Conservation (phyloP, 1,140 invertebrate genomes). For the Cylas formicarius region DNA sequence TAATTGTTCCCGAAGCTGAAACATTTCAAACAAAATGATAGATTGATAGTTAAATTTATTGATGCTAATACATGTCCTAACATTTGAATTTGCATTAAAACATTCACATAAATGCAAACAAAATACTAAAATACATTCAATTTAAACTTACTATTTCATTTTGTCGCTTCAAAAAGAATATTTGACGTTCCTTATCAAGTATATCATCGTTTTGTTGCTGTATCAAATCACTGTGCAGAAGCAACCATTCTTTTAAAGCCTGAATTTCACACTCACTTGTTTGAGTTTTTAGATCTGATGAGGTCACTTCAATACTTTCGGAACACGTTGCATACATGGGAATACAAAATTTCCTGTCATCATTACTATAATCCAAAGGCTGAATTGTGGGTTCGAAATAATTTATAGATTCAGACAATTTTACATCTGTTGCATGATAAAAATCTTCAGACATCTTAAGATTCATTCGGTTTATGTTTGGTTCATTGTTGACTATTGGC, state of each 20-base stretch:
- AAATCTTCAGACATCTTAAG: no score
- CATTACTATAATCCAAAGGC: no score
- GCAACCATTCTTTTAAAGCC: constrained; percentile 56
- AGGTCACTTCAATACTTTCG: constrained; percentile 23
- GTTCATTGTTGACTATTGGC: no score
- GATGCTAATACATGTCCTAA: no score
- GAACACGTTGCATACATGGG: constrained; percentile 34
- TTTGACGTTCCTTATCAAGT: constrained; percentile 57
- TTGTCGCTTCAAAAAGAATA: constrained; percentile 54
- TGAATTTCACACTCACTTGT: constrained; percentile 51
- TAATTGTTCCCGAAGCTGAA: constrained; percentile 50
- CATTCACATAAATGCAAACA: no score
- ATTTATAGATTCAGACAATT: no score
- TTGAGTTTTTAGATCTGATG: constrained; percentile 40
- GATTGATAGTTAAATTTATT: no score
- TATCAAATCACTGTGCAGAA: constrained; percentile 66
- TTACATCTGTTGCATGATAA: no score
- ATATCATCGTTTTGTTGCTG: constrained; percentile 67
- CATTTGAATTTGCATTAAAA: no score
- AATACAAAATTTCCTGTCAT: no score
- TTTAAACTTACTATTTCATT: constrained; percentile 53
- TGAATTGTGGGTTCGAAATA: no score
- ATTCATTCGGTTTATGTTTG: no score
- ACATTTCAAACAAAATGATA: constrained; percentile 25
- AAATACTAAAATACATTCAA: neutral